A percentile compares a stretch with the other conserved stretches of the same genome.
These are phyloP conservation scores for Luperina nickerlii DNA, from an alignment of 2,888 invertebrate genomes.

Conservation along the genomic window DNA sequence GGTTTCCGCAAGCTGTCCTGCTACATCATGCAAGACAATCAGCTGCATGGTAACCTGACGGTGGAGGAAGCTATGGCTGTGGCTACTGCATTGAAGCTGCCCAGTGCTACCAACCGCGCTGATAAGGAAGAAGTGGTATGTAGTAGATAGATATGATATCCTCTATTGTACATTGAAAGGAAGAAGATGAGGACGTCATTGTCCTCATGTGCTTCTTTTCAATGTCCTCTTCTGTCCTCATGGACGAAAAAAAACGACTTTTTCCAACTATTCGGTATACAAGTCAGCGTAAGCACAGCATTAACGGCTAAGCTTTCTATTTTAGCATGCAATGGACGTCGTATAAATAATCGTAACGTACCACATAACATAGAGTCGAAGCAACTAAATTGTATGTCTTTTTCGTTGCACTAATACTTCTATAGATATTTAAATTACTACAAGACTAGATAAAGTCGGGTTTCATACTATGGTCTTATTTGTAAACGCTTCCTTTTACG, in stretches of 20 bases:
- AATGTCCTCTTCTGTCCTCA: background rate
- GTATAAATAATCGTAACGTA: no score
- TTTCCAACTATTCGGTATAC: no score
- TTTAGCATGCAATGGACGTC: no score
- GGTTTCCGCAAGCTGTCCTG: slow-evolving; percentile 97
- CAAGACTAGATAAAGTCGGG: background rate
- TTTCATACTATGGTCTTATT: background rate
- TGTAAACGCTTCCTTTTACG: no score
- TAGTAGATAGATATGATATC: slow-evolving; percentile 51
- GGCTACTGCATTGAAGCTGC: slow-evolving; percentile 97
- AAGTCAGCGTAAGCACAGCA: no score
- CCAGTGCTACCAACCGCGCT: slow-evolving; percentile 91
- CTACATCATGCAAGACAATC: slow-evolving; percentile 99
- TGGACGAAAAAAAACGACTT: background rate
- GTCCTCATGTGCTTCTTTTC: background rate
- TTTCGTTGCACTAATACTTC: background rate
- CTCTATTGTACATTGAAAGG: background rate
- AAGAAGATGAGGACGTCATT: background rate
- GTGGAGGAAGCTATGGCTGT: slow-evolving; percentile 98
- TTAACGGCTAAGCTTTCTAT: no score
- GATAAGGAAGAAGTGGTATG: slow-evolving; percentile 96
- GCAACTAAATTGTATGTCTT: background rate
- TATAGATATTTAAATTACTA: background rate
- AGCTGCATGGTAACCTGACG: slow-evolving; percentile 97
- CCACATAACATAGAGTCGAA: background rate